Percentiles rank a stretch among this genome's conserved stretches.
Conservation (phyloP, 2,888 invertebrate species). For the Mycalesis mineus region DNA sequence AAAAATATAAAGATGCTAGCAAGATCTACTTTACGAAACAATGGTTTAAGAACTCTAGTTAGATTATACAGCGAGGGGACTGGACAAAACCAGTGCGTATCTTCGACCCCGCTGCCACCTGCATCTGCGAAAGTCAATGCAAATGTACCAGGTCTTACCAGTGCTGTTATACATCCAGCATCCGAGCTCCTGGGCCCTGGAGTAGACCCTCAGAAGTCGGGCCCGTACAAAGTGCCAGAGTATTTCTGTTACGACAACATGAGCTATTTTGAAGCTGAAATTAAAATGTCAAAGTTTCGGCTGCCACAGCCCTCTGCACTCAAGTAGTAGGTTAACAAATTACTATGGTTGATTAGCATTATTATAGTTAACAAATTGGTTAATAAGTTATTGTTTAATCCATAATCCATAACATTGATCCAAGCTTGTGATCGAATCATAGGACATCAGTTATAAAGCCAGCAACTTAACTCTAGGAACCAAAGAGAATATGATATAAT, state of each 20-base stretch:
- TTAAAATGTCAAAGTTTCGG: constrained; percentile 88
- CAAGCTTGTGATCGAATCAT: too few species aligned
- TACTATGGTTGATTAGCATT: constrained; percentile 1
- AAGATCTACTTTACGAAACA: constrained; percentile 32
- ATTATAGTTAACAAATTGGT: not conserved
- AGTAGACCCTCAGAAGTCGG: constrained; percentile 80
- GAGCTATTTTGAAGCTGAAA: constrained; percentile 90
- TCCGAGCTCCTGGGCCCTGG: constrained; percentile 84
- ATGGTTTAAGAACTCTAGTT: constrained; percentile 24
- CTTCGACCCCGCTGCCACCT: constrained; percentile 33
- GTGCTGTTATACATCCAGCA: constrained; percentile 74
- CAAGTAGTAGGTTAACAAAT: constrained; percentile 46
- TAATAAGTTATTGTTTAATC: constrained; percentile 5
- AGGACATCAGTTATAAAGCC: too few species aligned
- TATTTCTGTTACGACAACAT: constrained; percentile 88
- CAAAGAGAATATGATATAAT: too few species aligned
- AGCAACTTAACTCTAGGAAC: too few species aligned
- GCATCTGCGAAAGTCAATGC: constrained; percentile 35
- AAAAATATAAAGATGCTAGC: constrained; percentile 36
- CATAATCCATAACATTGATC: not conserved
- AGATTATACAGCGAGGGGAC: constrained; percentile 50
- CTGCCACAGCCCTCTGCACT: constrained; percentile 86
- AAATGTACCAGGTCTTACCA: constrained; percentile 82
- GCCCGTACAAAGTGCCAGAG: constrained; percentile 91
- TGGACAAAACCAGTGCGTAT: constrained; percentile 35